Evolutionary conservation across 2,113 vertebrate species (phyloP), one percentile per base, ranked within the genome.

Genomic region (Sporophila hypoxantha): DNA sequence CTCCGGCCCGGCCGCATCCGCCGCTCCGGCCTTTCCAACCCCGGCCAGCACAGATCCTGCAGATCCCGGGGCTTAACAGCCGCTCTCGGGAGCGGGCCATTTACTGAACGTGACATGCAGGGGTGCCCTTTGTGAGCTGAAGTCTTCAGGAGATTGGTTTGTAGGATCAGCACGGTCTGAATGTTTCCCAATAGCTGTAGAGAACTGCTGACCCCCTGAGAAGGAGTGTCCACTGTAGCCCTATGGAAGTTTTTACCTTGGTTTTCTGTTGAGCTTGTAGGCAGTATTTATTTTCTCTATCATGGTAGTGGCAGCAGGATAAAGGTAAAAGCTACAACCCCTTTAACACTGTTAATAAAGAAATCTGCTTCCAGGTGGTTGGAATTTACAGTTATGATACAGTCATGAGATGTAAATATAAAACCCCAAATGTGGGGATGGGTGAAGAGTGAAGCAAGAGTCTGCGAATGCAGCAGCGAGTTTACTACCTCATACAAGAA

Each of bases 81-180:
- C 7, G 0, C 56, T 34, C 5, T 12, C 4, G 5, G 27, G 11
- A n/a, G 30, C 1, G 8, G 14, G 39, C 49, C 12, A 0, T 62
- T 65, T 50, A n/a, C 66, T 56, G 34, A 53, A 30, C 10, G 5
- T 50, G 47, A 19, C 19, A 2, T 10, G 8, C 2, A 50, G 21
- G 46, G 41, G 29, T 36, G 8, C 27, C 17, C 4, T 19, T 9
- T 53, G 29, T 9, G 41, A 56, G 42, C 56, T 59, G 32, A 68
- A 68, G 12, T 49, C 57, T 68, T 57, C 0, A 0, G 30, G n/a
- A 22, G 34, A 17, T 17, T 75, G 26, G 13, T 76, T 56, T 53
- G 13, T 74, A 6, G 74, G 37, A 25, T 44, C 55, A 61, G 62
- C 55, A 41, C 12, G 39, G 26, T 3, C 44, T 20, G 16, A 55